Conservation (phyloP, 2,113 vertebrate genomes). For the Psittacula cyanocephala region DNA sequence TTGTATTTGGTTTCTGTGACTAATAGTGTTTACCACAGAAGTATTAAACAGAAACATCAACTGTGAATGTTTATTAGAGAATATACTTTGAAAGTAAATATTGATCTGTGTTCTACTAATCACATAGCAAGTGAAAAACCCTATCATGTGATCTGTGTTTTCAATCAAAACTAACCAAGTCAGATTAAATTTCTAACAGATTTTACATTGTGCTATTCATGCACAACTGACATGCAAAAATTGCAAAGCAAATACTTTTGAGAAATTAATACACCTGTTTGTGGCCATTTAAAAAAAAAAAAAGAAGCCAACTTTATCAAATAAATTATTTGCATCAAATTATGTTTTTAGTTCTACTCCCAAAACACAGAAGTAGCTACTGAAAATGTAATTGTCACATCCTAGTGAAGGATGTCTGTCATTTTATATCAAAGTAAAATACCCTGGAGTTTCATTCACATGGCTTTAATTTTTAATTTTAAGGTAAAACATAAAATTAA, state of each 20-base stretch:
- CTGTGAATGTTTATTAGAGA: neutral
- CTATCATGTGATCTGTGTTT: neutral
- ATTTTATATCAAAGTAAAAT: neutral
- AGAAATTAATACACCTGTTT: neutral
- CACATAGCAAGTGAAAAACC: neutral
- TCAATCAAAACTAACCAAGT: neutral
- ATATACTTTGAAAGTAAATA: neutral
- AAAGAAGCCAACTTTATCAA: neutral
- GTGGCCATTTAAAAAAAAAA: neutral
- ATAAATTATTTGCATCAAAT: conserved; percentile 16
- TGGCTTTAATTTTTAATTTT: conserved; percentile 4
- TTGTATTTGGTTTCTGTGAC: neutral
- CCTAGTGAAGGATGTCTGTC: conserved; percentile 10
- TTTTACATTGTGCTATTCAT: neutral
- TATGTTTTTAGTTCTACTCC: neutral
- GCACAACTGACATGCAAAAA: neutral
- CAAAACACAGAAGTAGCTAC: conserved; percentile 1
- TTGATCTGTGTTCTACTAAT: neutral
- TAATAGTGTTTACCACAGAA: neutral
- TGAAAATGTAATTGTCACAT: neutral
- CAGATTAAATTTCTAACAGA: neutral
- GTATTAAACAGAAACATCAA: neutral
- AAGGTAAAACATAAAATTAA: neutral
- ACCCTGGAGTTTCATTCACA: neutral
- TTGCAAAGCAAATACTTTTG: neutral